Evolutionary conservation across 2,113 vertebrate species (phyloP).

Genomic region (Geothlypis trichas): DNA sequence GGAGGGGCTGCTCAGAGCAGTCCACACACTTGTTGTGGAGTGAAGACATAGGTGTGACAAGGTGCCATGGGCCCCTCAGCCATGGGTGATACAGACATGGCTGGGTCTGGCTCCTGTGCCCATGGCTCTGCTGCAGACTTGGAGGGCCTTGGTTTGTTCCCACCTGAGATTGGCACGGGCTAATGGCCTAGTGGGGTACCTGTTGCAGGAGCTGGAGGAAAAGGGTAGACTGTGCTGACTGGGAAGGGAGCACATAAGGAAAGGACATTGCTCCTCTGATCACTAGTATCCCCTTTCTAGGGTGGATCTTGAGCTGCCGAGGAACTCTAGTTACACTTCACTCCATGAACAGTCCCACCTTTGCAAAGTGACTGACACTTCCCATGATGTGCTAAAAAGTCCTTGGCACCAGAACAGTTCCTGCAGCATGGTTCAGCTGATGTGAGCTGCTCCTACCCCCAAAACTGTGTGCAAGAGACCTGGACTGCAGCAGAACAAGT

Average conservation of each 20-base stretch:
- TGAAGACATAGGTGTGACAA: rapidly evolving
- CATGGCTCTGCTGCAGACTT: not conserved
- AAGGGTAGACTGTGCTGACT: rapidly evolving
- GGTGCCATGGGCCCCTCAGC: too few species aligned
- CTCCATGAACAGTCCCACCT: not conserved
- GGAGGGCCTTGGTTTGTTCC: not conserved
- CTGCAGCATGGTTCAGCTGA: not conserved
- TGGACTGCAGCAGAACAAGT: not conserved
- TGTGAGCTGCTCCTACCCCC: not conserved
- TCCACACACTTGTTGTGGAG: rapidly evolving
- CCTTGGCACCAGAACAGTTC: not conserved
- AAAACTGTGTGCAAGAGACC: rapidly evolving
- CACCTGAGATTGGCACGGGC: rapidly evolving
- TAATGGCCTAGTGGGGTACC: rapidly evolving
- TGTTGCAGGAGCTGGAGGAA: not conserved
- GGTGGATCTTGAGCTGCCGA: not conserved
- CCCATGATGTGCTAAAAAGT: not conserved
- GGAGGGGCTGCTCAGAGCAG: not conserved
- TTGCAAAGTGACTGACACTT: not conserved
- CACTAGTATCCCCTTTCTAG: not conserved
- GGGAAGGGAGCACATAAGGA: rapidly evolving
- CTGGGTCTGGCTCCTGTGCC: not conserved
- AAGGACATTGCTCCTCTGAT: not conserved
- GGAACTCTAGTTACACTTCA: not conserved
- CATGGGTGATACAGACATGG: too few species aligned